Percentiles rank a stretch among this genome's conserved stretches.
phyloP scores from a whole-genome alignment of 2,888 invertebrate species.

The Phaonia tiefii region DNA sequence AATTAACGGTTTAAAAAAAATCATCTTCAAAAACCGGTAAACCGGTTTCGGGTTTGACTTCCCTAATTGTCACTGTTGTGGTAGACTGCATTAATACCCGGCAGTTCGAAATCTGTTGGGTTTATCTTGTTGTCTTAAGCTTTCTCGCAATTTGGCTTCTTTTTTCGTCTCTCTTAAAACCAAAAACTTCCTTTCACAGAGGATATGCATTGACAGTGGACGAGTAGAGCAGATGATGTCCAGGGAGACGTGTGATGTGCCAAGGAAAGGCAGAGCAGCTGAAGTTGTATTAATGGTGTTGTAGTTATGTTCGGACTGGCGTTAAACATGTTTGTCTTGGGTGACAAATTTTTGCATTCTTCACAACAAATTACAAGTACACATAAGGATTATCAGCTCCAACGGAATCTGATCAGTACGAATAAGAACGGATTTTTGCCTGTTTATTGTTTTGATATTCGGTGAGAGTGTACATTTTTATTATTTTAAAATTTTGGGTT shows the following conservation, averaged over 20 bases:
- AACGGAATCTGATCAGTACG: background rate
- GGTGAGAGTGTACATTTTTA: conserved; percentile 55
- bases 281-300: conserved; percentile 64
- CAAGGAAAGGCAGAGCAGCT: background rate
- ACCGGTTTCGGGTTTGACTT: no score
- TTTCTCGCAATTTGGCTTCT: conserved; percentile 66
- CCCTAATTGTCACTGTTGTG: no score
- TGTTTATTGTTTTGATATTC: background rate
- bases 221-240: background rate
- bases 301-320: conserved; percentile 67
- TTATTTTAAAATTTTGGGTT: conserved; percentile 12
- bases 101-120: conserved; percentile 65
- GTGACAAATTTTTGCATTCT: conserved; percentile 58
- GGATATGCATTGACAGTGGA: background rate
- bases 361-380: conserved; percentile 62
- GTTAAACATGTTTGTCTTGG: conserved; percentile 67
- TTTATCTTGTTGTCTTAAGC: conserved; percentile 66
- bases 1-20: no score
- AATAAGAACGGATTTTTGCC: background rate
- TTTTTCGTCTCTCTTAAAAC: conserved; percentile 40
- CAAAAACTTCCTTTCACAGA: background rate
- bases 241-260: background rate
- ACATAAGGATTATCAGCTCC: background rate
- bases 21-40: no score
- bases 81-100: conserved; percentile 53